Percentiles rank a stretch among this genome's conserved stretches.
These are phyloP conservation scores for Drosophila repletoides DNA, from an alignment of 1,140 invertebrate genomes.

Conservation along the genomic window DNA sequence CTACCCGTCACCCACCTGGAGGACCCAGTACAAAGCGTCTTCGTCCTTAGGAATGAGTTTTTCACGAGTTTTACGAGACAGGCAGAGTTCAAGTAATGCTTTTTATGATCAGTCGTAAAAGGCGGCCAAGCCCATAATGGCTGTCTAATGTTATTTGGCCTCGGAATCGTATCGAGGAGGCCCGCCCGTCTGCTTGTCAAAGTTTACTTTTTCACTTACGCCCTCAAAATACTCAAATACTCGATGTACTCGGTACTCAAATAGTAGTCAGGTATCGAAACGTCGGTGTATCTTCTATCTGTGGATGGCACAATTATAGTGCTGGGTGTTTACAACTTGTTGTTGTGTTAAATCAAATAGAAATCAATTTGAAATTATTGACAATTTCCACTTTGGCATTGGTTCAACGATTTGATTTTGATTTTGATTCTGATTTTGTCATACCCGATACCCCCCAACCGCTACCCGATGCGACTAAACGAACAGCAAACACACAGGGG, in stretches of 20 bases:
- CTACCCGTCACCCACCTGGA: too few species aligned
- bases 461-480: slow-evolving; percentile 66
- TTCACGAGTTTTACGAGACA: slow-evolving; percentile 67
- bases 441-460: slow-evolving; percentile 32
- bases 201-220: slow-evolving; percentile 66
- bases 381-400: slow-evolving; percentile 81
- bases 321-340: slow-evolving; percentile 38
- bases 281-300: slow-evolving; percentile 11
- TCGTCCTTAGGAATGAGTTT: too few species aligned
- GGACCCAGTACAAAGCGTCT: too few species aligned
- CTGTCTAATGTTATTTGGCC: slow-evolving; percentile 68
- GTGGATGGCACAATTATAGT: slow-evolving; percentile 50
- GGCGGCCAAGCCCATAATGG: slow-evolving; percentile 69
- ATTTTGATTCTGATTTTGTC: slow-evolving; percentile 64
- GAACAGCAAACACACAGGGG: slow-evolving; percentile 63
- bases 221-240: slow-evolving; percentile 7
- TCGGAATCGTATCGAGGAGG: slow-evolving; percentile 27
- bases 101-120: slow-evolving; percentile 74
- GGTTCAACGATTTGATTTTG: slow-evolving; percentile 55
- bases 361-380: slow-evolving; percentile 82
- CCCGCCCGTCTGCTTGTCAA: slow-evolving; percentile 29
- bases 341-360: slow-evolving; percentile 78
- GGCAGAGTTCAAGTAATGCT: slow-evolving; percentile 63
- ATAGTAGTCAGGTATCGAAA: slow-evolving; percentile 13
- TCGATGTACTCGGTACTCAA: too few species aligned